Base-by-base conservation (phyloP, 1,140 invertebrate genomes). In the Tribolium madens region DNA sequence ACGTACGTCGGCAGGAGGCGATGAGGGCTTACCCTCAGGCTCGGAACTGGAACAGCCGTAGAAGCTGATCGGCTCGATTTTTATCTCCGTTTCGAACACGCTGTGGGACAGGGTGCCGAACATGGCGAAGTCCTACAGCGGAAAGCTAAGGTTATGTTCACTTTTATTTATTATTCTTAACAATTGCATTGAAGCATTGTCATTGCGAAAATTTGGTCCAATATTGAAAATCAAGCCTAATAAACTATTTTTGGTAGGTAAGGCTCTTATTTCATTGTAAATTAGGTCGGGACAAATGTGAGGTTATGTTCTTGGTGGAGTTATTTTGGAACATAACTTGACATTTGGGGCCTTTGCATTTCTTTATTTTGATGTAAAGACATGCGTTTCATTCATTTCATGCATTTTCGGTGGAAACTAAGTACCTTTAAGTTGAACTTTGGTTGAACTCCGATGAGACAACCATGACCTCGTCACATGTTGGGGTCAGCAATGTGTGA, bases 51-150 rank as follows among this genome's bases (percentile, higher is more conserved):
- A 57, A 21, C 78, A 74, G 52, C 75, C 68, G 36, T 81, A 81
- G 60, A 77, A 79, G 10, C 46, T 69, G 15, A 79, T 53, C n/a
- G 80, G 80, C 71, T 77, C 78, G 13, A 78, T 73, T 73, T 81
- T 81, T 36, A 81, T 79, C 57, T 79, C 75, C 10, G 73, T 76
- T 5, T 79, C 78, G 71, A 81, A 79, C 1, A 81, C 68, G 71
- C 76, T 76, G 69, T 79, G 78, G 12, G 73, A 75, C 60, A 72
- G 21, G 13, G 14, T 50, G 31, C 70, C 70, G 70, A 72, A 72
- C 70, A 72, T 72, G n/a, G 17, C 18, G 53, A 10, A 10, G 18
- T 6, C n/a, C 17, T 26, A 3, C 17, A n/a, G 53, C 15, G 53
- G 21, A 15, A 52, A 7, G n/a, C n/a, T 52, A 3, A 52, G 50